phyloP scores from a whole-genome alignment of 1,140 invertebrate species.

The Drosophila santomea region DNA sequence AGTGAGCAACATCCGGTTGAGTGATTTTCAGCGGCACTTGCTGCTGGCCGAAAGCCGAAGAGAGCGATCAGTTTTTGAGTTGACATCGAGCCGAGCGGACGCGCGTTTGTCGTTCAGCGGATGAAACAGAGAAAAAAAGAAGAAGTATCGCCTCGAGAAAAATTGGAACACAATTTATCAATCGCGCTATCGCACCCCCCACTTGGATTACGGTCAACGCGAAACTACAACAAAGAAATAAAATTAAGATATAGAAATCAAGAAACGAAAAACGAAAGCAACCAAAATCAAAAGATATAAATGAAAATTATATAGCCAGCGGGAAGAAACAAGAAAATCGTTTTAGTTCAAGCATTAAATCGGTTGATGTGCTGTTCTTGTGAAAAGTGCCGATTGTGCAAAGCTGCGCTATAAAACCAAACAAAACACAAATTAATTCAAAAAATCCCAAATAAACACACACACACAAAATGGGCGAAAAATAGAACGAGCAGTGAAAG shows the following conservation, averaged over 20 bases:
- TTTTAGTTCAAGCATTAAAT: slow-evolving; percentile 52
- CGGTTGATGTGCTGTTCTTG: slow-evolving; percentile 52
- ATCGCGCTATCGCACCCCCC: slow-evolving; percentile 66
- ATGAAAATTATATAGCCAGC: slow-evolving; percentile 25
- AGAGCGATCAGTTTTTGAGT: slow-evolving; percentile 78
- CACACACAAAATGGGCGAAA: slow-evolving; percentile 58
- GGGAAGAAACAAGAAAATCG: slow-evolving; percentile 41
- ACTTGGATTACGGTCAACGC: slow-evolving; percentile 82
- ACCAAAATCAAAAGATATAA: slow-evolving; percentile 22
- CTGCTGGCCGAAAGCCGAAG: slow-evolving; percentile 45
- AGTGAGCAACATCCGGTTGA: slow-evolving; percentile 14
- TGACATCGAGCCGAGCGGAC: slow-evolving; percentile 75
- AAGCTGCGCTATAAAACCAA: slow-evolving; percentile 45
- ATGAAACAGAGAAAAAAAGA: slow-evolving; percentile 21
- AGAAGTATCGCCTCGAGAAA: slow-evolving; percentile 54
- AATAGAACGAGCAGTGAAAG: slow-evolving; percentile 49
- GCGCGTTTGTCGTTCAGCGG: slow-evolving; percentile 57
- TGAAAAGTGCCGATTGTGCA: slow-evolving; percentile 45
- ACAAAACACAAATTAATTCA: slow-evolving; percentile 42
- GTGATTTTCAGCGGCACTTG: slow-evolving; percentile 58
- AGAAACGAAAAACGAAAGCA: slow-evolving; percentile 20
- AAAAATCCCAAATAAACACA: slow-evolving; percentile 47
- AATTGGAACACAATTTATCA: slow-evolving; percentile 57
- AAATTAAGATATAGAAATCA: slow-evolving; percentile 34
- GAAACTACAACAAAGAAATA: slow-evolving; percentile 54